These are phyloP conservation scores for Meleagris gallopavo DNA, from an alignment of 2,113 vertebrate genomes.

Conservation along the genomic window DNA sequence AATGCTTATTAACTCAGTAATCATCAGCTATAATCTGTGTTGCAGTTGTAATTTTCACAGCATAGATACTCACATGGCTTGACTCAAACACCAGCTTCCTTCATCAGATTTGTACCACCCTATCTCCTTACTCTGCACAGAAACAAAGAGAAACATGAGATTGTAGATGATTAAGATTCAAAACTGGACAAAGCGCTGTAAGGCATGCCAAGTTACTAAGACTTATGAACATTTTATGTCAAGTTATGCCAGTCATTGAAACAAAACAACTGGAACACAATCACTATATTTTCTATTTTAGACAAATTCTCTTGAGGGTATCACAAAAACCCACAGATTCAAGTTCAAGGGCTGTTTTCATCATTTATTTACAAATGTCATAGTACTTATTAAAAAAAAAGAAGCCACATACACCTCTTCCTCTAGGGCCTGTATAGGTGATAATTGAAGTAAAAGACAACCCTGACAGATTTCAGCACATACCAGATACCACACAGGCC, in stretches of 20 bases:
- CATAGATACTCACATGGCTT: not conserved
- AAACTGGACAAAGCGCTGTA: not conserved
- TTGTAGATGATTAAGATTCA: not conserved
- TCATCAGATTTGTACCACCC: not conserved
- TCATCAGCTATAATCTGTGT: not conserved
- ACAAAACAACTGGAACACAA: not conserved
- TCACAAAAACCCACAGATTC: not conserved
- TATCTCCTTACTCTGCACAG: not conserved
- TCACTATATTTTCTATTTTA: not conserved
- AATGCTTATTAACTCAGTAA: not conserved
- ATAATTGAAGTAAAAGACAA: not conserved
- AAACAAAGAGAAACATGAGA: not conserved
- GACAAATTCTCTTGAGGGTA: rapidly evolving
- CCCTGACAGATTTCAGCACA: not conserved
- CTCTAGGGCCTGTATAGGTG: not conserved
- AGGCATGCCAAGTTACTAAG: not conserved
- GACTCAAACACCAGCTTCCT: not conserved
- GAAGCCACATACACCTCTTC: not conserved
- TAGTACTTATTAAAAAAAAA: rapidly evolving
- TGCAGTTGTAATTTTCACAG: not conserved
- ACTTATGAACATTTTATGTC: not conserved
- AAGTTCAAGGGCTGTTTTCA: not conserved
- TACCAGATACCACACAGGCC: not conserved
- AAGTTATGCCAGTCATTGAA: not conserved
- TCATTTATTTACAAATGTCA: rapidly evolving